Base-by-base conservation (phyloP, 2,888 invertebrate species). In the Leptinotarsa haldemani region DNA sequence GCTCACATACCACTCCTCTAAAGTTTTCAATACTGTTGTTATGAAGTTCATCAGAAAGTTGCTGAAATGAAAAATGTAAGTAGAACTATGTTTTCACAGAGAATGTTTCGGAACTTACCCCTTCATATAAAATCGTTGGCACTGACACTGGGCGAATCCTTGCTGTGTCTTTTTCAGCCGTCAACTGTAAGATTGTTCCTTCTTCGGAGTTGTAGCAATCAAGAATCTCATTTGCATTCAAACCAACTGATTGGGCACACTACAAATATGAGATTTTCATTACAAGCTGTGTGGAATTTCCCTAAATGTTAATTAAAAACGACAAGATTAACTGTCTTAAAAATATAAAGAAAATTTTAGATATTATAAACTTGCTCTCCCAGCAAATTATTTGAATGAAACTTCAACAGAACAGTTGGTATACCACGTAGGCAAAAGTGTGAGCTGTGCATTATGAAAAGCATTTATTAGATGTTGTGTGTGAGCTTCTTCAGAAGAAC, bases 81-180 rank as follows among this genome's bases (percentile, higher is more conserved):
- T 22, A 22, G 13, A 46, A 20, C 18, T n/a, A 18, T 20, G 50
- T n/a, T 20, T 40, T 40, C 18, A 47, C 15, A 22, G 2, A 4
- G 40, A n/a, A 20, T 15, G 18, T 20, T 70, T 48, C 58, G 76
- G 30, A 75, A 82, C 87, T 86, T 87, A 91, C 91, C 80, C 86
- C 87, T 77, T 90, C 85, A 53, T 90, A 83, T 20, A 89, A 85
- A 67, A 91, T 83, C 0, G 91, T 90, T 0, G 91, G 91, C 71
- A 91, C 85, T 80, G 90, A 90, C 71, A 82, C 84, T 1, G 90
- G 90, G 1, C 78, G 79, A 18, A 89, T 80, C 9, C 79, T 80
- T 84, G 0, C 52, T 13, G 91, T 91, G 56, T 85, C 81, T 65
- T 85, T 80, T 83, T 91, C 90, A 0, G 90, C 89, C 47, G 85